Percentiles rank a stretch among this genome's conserved stretches.
These are phyloP conservation scores for Carollia perspicillata DNA, from an alignment of 2,113 vertebrate species.

Conservation along the genomic window DNA sequence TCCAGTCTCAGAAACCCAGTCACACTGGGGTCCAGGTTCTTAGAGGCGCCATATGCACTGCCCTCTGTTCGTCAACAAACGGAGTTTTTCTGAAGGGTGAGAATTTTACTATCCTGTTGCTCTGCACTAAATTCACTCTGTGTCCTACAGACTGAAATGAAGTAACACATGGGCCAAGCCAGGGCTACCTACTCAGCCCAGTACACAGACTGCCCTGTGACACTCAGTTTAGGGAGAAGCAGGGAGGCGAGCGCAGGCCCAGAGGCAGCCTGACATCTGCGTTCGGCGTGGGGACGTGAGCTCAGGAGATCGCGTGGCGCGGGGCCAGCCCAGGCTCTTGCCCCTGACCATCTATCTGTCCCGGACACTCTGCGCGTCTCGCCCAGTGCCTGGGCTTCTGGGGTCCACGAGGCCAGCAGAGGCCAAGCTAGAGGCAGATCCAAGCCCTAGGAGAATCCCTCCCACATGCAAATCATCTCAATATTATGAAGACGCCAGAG, in stretches of 20 bases:
- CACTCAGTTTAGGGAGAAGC: not conserved
- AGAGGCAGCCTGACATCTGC: not conserved
- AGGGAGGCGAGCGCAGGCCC: not conserved
- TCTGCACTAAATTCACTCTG: slow-evolving; percentile 25
- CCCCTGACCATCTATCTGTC: not conserved
- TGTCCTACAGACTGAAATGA: not conserved
- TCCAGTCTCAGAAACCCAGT: not conserved
- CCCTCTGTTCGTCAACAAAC: not conserved
- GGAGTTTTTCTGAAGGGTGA: not conserved
- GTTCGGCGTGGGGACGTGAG: too few species aligned
- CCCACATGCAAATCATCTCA: not conserved
- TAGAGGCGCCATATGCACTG: not conserved
- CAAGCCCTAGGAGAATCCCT: not conserved
- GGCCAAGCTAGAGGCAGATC: not conserved
- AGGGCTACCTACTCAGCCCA: not conserved
- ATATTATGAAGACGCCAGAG: not conserved
- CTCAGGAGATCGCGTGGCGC: too few species aligned
- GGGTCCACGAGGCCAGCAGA: not conserved
- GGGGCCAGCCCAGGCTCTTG: not conserved
- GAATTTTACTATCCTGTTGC: not conserved
- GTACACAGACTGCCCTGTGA: not conserved
- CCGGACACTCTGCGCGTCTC: not conserved
- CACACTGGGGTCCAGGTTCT: not conserved
- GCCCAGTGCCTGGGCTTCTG: not conserved
- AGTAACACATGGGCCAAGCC: not conserved